phyloP scores from a whole-genome alignment of 2,888 invertebrate genomes.

The Synanthedon andrenaeformis region DNA sequence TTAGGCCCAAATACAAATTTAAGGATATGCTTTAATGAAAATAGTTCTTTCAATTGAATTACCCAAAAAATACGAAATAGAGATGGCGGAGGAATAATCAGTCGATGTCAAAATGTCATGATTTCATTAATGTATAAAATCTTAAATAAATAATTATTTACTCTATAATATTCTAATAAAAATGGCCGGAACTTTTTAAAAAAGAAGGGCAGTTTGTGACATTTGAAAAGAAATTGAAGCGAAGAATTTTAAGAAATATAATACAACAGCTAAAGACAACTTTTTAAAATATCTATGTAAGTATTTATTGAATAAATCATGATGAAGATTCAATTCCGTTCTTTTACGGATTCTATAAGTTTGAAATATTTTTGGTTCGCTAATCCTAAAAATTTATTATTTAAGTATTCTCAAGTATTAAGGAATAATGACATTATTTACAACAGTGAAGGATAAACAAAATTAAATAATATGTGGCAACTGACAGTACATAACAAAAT shows the following conservation, averaged over 20 bases:
- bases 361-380: background rate
- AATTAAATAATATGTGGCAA: no score
- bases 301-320: no score
- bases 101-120: background rate
- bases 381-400: no score
- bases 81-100: background rate
- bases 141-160: slow-evolving; percentile 15
- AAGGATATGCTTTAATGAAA: background rate
- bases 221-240: slow-evolving; percentile 5
- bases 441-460: no score
- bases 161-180: slow-evolving; percentile 48
- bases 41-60: background rate
- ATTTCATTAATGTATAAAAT: background rate
- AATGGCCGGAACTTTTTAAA: slow-evolving; percentile 64
- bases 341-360: background rate
- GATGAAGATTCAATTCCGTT: background rate
- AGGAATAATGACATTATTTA: no score
- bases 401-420: no score
- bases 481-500: no score
- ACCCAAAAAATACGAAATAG: background rate
- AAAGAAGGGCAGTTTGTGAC: slow-evolving; percentile 26
- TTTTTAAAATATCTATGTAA: no score
- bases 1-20: background rate
- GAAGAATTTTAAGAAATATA: slow-evolving; percentile 4
- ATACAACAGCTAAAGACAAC: slow-evolving; percentile 3